Percentiles rank a stretch among this genome's conserved stretches.
Evolutionary conservation across 2,888 invertebrate species (phyloP).

Genomic region (Seira sanloemensis): DNA sequence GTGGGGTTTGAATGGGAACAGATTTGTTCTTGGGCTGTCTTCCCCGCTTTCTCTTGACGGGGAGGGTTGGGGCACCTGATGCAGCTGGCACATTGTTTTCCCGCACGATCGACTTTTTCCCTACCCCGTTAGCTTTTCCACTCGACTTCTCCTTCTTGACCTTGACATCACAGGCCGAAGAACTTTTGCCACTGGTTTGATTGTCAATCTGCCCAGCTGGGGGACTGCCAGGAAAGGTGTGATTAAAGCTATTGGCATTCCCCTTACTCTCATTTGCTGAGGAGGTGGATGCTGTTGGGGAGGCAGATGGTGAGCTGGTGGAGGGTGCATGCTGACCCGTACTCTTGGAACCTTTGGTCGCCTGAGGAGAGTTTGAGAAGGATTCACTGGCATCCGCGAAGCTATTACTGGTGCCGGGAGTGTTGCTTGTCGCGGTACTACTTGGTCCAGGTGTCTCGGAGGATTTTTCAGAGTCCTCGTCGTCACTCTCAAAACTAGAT

Average conservation of each 20-base stretch:
- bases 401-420: constrained; percentile 7
- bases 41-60: constrained; percentile 65
- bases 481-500: constrained; percentile 73
- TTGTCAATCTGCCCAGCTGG: constrained; percentile 56
- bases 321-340: not conserved
- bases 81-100: constrained; percentile 42
- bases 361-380: not conserved
- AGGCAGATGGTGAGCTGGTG: not conserved
- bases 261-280: constrained; percentile 50
- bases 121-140: constrained; percentile 48
- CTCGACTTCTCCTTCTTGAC: constrained; percentile 63
- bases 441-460: constrained; percentile 56
- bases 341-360: constrained; percentile 38
- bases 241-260: constrained; percentile 59
- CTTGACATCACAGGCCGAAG: constrained; percentile 67
- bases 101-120: constrained; percentile 44
- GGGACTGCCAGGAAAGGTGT: constrained; percentile 41
- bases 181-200: constrained; percentile 64
- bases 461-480: constrained; percentile 72
- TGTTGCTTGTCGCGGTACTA: constrained; percentile 9
- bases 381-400: constrained; percentile 4
- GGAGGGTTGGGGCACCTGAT: constrained; percentile 34
- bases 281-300: constrained; percentile 9
- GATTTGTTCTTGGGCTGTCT: constrained; percentile 62
- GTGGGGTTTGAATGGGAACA: constrained; percentile 29